A percentile compares a stretch with the other conserved stretches of the same genome.
These are phyloP conservation scores for Drosophila kuntzei DNA, from an alignment of 2,888 invertebrate genomes.

Conservation along the genomic window DNA sequence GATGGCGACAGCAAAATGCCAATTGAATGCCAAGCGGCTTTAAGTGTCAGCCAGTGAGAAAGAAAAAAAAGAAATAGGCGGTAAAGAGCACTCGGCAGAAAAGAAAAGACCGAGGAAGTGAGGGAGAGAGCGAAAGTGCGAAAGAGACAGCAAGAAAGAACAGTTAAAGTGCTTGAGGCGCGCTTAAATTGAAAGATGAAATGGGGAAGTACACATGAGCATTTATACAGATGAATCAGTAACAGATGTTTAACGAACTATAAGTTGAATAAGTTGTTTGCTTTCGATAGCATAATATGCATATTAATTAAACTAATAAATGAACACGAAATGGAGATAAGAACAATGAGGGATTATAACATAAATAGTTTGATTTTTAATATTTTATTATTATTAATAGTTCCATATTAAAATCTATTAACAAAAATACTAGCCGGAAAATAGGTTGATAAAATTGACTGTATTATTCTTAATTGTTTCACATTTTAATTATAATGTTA, in stretches of 20 bases:
- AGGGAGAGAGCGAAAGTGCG: not conserved
- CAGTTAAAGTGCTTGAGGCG: slow-evolving; percentile 51
- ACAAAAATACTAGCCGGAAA: not conserved
- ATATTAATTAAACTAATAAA: slow-evolving; percentile 5
- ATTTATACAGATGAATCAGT: slow-evolving; percentile 6
- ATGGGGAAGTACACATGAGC: slow-evolving; percentile 15
- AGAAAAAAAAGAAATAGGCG: slow-evolving; percentile 11
- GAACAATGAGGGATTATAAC: not conserved
- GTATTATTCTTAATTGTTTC: no score
- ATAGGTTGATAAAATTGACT: no score
- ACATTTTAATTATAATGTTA: no score
- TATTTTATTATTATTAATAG: not conserved
- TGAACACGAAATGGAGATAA: not conserved
- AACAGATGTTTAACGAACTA: slow-evolving; percentile 55
- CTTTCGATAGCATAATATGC: slow-evolving; percentile 14
- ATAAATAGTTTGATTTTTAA: not conserved
- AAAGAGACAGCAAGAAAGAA: slow-evolving; percentile 15
- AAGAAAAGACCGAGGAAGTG: slow-evolving; percentile 2
- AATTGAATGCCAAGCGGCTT: slow-evolving; percentile 76
- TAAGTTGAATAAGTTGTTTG: slow-evolving; percentile 21
- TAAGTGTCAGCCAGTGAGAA: slow-evolving; percentile 48
- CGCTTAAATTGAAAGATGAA: slow-evolving; percentile 40
- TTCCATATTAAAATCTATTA: not conserved
- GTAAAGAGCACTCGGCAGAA: slow-evolving; percentile 9
- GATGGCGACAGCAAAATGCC: slow-evolving; percentile 75